A percentile compares a stretch with the other conserved stretches of the same genome.
phyloP scores from a whole-genome alignment of 1,140 invertebrate species.

The Meloidogyne chitwoodi region DNA sequence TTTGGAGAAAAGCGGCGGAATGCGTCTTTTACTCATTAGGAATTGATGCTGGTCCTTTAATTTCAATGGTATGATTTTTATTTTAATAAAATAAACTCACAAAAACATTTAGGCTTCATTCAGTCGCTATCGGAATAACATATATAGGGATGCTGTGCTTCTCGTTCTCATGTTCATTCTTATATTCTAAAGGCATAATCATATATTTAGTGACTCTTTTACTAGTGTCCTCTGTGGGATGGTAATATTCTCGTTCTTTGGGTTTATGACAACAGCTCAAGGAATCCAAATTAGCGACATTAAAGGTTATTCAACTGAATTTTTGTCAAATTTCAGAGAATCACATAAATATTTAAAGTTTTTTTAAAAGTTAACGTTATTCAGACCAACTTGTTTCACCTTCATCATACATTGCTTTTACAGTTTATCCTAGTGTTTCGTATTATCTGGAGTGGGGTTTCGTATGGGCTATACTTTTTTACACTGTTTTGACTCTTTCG shows the following conservation, averaged over 20 bases:
- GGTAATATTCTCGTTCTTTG: constrained; percentile 57
- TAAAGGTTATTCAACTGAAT: constrained; percentile 30
- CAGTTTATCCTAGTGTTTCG: constrained; percentile 54
- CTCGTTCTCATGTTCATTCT: constrained; percentile 12
- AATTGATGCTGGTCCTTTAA: constrained; percentile 55
- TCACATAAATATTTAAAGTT: too few relatives aligned
- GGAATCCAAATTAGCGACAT: constrained; percentile 48
- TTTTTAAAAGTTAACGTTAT: neutral
- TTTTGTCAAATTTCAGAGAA: too few relatives aligned
- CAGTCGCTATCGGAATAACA: constrained; percentile 55
- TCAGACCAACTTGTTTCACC: constrained; percentile 46
- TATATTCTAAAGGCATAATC: neutral
- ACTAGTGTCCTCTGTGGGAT: constrained; percentile 54
- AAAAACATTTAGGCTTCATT: constrained; percentile 33
- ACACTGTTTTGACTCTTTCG: constrained; percentile 51
- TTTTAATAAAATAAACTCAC: neutral
- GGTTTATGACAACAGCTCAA: constrained; percentile 48
- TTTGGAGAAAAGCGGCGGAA: constrained; percentile 57
- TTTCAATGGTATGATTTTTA: constrained; percentile 40
- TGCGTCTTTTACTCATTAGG: constrained; percentile 57
- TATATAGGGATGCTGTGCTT: constrained; percentile 53
- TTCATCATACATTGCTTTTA: constrained; percentile 48
- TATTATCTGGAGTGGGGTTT: constrained; percentile 53
- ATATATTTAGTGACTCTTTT: constrained; percentile 40
- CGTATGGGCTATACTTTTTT: constrained; percentile 53